A percentile compares a stretch with the other conserved stretches of the same genome.
Evolutionary conservation across 2,797 vertebrate species (phyloP).

Genomic region (Eurystomus glaucurus): DNA sequence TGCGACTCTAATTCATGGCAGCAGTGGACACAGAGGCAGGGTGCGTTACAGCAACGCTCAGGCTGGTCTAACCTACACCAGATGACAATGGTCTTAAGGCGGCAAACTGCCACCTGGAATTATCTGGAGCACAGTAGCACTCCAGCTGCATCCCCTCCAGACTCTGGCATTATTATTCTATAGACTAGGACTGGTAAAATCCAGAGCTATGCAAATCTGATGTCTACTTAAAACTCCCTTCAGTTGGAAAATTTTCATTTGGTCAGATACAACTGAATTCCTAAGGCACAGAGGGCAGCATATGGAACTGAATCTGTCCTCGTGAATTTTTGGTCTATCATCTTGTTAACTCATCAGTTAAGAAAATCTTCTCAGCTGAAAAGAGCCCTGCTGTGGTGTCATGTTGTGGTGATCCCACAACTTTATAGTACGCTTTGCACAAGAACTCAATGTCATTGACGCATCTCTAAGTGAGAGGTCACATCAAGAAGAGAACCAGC

Average conservation of each 20-base stretch:
- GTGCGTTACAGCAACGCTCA: accelerated
- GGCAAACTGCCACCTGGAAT: not conserved
- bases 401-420: conserved; percentile 32
- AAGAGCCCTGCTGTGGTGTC: not conserved
- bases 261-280: conserved; percentile 17
- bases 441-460: conserved; percentile 71
- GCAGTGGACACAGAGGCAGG: not conserved
- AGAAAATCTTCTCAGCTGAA: conserved; percentile 36
- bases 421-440: conserved; percentile 37
- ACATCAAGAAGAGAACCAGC: conserved; percentile 58
- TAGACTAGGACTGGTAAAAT: not conserved
- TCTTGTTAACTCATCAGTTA: conserved; percentile 67
- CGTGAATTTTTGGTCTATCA: conserved; percentile 45
- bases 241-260: conserved; percentile 32
- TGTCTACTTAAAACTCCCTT: not conserved
- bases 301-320: conserved; percentile 31
- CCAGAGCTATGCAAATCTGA: not conserved
- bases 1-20: accelerated
- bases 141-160: not conserved
- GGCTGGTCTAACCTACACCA: not conserved
- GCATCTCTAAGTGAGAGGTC: conserved; percentile 72
- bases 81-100: not conserved
- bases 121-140: not conserved
- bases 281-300: conserved; percentile 11
- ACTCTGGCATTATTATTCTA: not conserved